Evolutionary conservation across 1,140 invertebrate species (phyloP), one percentile per base, ranked within the genome.

Genomic region (Drosophila saltans): DNA sequence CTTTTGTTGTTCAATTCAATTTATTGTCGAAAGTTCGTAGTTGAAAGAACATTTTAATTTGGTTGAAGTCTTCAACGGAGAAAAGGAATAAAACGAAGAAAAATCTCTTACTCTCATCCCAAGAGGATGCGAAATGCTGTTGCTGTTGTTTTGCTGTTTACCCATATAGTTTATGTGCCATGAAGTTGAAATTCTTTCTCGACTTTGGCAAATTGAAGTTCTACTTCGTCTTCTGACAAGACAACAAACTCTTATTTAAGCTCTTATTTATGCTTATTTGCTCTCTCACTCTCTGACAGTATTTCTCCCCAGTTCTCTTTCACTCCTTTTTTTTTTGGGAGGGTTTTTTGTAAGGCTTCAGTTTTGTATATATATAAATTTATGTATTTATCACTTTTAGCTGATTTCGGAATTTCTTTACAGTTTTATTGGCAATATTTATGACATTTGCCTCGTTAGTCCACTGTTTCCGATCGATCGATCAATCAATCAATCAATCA

Each of bases 1-100:
- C 78, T 79, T 83, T 91, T 91, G 88, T 91, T 91, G 88, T 84
- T 89, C 83, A 88, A 88, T 79, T 91, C 82, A 91, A 91, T 91
- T 91, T 91, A 91, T 91, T 78, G 76, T 81, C 84, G 84, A 91
- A 91, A 91, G 89, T 91, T 91, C 89, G 89, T 91, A 91, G 89
- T 91, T 91, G 89, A 91, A 91, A 89, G 89, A 91, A 91, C 89
- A 91, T 91, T 91, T 91, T 91, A 91, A 91, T 91, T 91, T 91
- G 84, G 89, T 72, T 74, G 73, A 52, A 43, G 67, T 45, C 45
- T 52, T 52, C 45, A 52, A 24, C 45, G 21, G 45, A 24, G 45
- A 48, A 33, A 36, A 16, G 16, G 21, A 2, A 36, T 9, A 39
- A 33, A 45, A 8, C 45, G 39, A 52, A 64, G 39, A 41, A 24